A percentile compares a stretch with the other conserved stretches of the same genome.
These are phyloP conservation scores for Cynodonichthys magdalenae DNA, from an alignment of 2,797 vertebrate genomes.

Conservation along the genomic window DNA sequence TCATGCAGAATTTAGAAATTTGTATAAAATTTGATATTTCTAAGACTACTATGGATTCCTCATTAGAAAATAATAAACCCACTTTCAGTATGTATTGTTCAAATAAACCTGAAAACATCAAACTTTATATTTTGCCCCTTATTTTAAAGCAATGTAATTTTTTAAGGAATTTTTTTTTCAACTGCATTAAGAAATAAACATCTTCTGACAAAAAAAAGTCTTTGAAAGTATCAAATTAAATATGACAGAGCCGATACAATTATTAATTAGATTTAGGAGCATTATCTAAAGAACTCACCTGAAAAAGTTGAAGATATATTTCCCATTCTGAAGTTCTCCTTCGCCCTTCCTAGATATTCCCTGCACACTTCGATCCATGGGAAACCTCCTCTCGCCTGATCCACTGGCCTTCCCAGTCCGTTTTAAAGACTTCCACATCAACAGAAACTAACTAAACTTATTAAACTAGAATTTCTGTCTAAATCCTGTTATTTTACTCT, in stretches of 20 bases:
- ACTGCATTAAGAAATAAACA: background rate
- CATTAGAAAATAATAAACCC: too few species aligned
- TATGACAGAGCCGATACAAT: too few species aligned
- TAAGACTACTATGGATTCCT: too few species aligned
- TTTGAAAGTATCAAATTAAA: too few species aligned
- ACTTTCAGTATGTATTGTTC: too few species aligned
- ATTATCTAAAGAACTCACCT: constrained; percentile 70
- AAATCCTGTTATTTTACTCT: constrained; percentile 46
- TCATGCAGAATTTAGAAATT: too few species aligned
- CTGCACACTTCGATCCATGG: constrained; percentile 41
- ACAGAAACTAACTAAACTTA: constrained; percentile 22
- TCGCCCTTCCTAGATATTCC: constrained; percentile 50
- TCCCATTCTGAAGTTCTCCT: constrained; percentile 61
- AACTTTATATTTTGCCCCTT: too few species aligned
- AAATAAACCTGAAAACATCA: too few species aligned
- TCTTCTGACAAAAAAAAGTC: too few species aligned
- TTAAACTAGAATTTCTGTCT: constrained; percentile 37
- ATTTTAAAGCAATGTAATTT: too few species aligned
- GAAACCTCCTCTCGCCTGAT: constrained; percentile 52
- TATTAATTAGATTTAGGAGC: background rate
- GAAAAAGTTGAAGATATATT: constrained; percentile 61
- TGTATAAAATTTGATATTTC: too few species aligned
- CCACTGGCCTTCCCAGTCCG: constrained; percentile 33
- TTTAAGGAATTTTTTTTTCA: too few species aligned
- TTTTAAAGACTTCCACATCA: constrained; percentile 30